phyloP scores from a whole-genome alignment of 2,797 vertebrate species.

The Gobio occitaniae region DNA sequence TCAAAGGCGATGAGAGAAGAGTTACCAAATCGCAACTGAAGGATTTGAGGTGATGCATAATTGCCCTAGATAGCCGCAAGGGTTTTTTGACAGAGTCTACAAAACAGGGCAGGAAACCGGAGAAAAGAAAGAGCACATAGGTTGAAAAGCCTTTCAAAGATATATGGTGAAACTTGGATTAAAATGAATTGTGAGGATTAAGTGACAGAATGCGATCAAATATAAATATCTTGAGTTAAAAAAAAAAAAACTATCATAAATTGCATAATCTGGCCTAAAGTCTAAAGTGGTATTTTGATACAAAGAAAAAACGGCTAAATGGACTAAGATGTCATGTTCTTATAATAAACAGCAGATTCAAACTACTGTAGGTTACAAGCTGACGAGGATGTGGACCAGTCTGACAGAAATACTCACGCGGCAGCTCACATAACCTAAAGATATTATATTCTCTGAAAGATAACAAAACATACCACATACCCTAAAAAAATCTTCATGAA shows the following conservation, averaged over 20 bases:
- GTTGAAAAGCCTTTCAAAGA: slow-evolving; percentile 25
- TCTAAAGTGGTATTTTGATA: not conserved
- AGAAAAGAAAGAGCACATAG: slow-evolving; percentile 31
- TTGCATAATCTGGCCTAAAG: not conserved
- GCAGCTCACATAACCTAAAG: not conserved
- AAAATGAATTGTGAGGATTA: slow-evolving; percentile 14
- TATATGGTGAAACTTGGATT: slow-evolving; percentile 15
- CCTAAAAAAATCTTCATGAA: not conserved
- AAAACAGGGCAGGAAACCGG: slow-evolving; percentile 55
- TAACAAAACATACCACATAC: not conserved
- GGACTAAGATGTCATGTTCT: not conserved
- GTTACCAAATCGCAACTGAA: slow-evolving; percentile 53
- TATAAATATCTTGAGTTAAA: not conserved
- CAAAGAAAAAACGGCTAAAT: not conserved
- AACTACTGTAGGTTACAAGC: not conserved
- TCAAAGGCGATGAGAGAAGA: slow-evolving; percentile 35
- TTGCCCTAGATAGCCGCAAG: slow-evolving; percentile 57
- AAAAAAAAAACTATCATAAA: not conserved
- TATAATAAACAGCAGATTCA: not conserved
- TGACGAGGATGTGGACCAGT: not conserved
- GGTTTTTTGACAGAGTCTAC: slow-evolving; percentile 45
- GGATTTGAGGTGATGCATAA: slow-evolving; percentile 62
- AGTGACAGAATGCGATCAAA: not conserved
- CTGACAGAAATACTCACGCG: slow-evolving; percentile 12
- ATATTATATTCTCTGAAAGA: not conserved